phyloP scores from a whole-genome alignment of 2,888 invertebrate genomes.

The Osmoderma eremita region DNA sequence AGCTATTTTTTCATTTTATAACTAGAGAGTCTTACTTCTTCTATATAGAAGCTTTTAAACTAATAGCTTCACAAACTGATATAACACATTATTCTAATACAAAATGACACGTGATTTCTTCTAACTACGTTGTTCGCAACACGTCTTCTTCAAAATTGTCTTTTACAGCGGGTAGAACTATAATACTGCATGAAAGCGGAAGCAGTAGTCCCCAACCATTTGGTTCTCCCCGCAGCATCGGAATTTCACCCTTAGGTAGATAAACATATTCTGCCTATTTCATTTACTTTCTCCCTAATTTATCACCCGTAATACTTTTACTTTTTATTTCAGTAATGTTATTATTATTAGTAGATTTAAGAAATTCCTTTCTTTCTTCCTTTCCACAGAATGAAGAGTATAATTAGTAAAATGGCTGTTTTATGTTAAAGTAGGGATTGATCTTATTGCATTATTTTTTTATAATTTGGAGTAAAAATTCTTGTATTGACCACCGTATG shows the following conservation, averaged over 20 bases:
- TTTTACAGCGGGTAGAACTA: conserved; percentile 47
- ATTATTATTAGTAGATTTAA: background rate
- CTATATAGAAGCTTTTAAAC: too few species aligned
- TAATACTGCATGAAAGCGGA: conserved; percentile 62
- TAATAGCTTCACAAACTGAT: background rate
- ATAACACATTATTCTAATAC: background rate
- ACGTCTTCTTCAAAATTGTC: conserved; percentile 25
- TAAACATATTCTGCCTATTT: conserved; percentile 30
- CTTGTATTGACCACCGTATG: background rate
- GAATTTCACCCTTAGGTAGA: conserved; percentile 68
- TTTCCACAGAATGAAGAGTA: background rate
- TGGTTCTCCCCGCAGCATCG: conserved; percentile 68
- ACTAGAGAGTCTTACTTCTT: background rate
- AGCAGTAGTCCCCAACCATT: conserved; percentile 68
- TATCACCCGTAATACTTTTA: background rate
- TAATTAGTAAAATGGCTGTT: conserved; percentile 8
- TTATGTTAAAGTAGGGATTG: conserved; percentile 7
- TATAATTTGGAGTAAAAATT: too few species aligned
- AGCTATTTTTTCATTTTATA: conserved; percentile 41
- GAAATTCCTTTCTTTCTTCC: background rate
- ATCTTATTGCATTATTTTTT: too few species aligned
- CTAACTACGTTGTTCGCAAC: background rate
- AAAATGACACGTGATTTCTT: background rate
- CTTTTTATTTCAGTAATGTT: conserved; percentile 1
- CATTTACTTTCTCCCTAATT: conserved; percentile 18